Base-by-base conservation (phyloP, 2,888 invertebrate genomes). In the Agrochola lota region DNA sequence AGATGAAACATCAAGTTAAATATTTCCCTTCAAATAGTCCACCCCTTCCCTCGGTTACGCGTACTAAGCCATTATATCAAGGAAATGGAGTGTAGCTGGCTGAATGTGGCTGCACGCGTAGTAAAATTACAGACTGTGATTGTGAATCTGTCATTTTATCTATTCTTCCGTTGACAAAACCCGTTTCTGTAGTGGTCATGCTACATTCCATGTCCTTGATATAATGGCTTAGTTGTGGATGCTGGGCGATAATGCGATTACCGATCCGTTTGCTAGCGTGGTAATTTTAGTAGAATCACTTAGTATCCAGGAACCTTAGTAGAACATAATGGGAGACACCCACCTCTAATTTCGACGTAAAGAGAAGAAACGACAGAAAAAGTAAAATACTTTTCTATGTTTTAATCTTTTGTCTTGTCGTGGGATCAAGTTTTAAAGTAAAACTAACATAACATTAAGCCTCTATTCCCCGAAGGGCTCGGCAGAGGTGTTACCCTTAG, bases 11-110 rank as follows among this genome's bases (percentile, higher is more conserved):
- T n/a, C 15, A 7, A 63, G 55, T 46, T 30, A 55, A 30, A 35
- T 46, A 78, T 78, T 55, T 46, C 26, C 77, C 15, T 49, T 77
- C 0, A 26, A 74, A 52, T 17, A 74, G 9, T 26, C 3, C 17
- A 49, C 49, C 1, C 23, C 12, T 35, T 49, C 67, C 12, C 20
- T 78, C 17, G 12, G 26, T 46, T 76, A 11, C 30, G 35, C 49
- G 75, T 26, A 26, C 23, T 23, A 26, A 30, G 26, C 11, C 9
- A 49, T 49, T 60, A 49, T 26, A 8, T 26, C 26, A 49, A 52
- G 30, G 76, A 60, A 40, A 77, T 62, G 40, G 40, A 2, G 62
- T 17, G 12, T n/a, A 20, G 15, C 11, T n/a, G n/a, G n/a, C n/a
- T n/a, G n/a, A n/a, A n/a, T 15, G 15, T n/a, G 55, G 23, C 12